Conservation (phyloP, 2,797 vertebrate genomes). For the Poeciliopsis presidionis region DNA sequence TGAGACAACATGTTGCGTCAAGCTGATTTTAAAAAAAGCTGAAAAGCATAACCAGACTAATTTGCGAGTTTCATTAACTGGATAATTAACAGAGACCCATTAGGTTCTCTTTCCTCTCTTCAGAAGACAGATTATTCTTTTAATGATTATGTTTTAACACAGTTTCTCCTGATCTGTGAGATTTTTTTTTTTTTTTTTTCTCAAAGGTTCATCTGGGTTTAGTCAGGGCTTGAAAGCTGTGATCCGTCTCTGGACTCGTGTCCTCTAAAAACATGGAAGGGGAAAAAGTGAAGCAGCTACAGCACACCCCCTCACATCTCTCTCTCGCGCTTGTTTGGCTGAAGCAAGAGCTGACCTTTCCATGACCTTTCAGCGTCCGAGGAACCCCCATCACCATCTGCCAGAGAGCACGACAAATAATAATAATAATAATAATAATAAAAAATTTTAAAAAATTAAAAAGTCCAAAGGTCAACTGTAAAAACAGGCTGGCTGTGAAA, state of each 20-base stretch:
- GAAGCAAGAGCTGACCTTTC: slow-evolving; percentile 20
- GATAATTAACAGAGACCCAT: slow-evolving; percentile 44
- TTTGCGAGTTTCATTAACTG: slow-evolving; percentile 33
- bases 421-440: too few species aligned
- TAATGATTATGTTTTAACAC: neutral
- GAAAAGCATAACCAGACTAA: slow-evolving; percentile 21
- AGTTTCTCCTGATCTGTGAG: slow-evolving; percentile 9
- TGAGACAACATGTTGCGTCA: neutral
- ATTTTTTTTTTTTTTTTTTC: slow-evolving; percentile 2
- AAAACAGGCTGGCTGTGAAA: slow-evolving; percentile 30
- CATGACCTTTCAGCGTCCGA: slow-evolving; percentile 17
- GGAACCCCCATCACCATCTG: slow-evolving; percentile 5
- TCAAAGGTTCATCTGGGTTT: slow-evolving; percentile 22
- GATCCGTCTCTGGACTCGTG: neutral
- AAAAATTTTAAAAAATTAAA: neutral
- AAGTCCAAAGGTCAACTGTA: slow-evolving; percentile 9
- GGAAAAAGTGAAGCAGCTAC: neutral
- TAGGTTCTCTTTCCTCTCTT: neutral
- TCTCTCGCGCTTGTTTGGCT: neutral
- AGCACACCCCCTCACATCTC: neutral
- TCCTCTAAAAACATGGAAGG: neutral
- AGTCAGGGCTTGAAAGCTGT: neutral
- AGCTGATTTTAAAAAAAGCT: slow-evolving; percentile 21
- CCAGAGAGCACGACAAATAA: neutral
- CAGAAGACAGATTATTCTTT: slow-evolving; percentile 11